A percentile compares a stretch with the other conserved stretches of the same genome.
phyloP scores from a whole-genome alignment of 1,140 invertebrate genomes.

The Aradophagus sp. region DNA sequence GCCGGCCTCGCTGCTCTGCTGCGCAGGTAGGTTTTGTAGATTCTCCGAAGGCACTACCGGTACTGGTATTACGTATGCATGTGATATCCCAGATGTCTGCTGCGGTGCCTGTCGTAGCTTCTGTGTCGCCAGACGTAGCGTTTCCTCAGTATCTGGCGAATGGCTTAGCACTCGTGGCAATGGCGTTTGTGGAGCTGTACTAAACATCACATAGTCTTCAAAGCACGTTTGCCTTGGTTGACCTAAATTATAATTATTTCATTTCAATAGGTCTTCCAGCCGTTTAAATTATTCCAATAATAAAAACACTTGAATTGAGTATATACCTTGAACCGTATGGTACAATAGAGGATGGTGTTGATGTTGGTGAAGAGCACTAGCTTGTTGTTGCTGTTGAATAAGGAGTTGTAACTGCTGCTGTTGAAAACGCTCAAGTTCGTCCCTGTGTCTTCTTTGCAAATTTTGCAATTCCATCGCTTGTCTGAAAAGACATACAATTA shows the following conservation, averaged over 20 bases:
- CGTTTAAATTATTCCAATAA: not conserved
- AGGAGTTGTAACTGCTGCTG: constrained; percentile 71
- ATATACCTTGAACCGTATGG: constrained; percentile 66
- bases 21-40: constrained; percentile 59
- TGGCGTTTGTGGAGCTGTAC: constrained; percentile 70
- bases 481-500: constrained; percentile 57
- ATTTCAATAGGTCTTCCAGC: no score
- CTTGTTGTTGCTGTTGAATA: constrained; percentile 72
- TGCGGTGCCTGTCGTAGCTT: constrained; percentile 69
- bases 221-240: constrained; percentile 66
- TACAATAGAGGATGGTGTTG: constrained; percentile 71
- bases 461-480: constrained; percentile 72
- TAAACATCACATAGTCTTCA: constrained; percentile 73
- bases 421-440: constrained; percentile 72
- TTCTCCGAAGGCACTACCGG: constrained; percentile 72
- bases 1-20: constrained; percentile 17
- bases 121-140: constrained; percentile 70
- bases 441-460: constrained; percentile 71
- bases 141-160: constrained; percentile 71
- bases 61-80: constrained; percentile 73
- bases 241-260: constrained; percentile 46
- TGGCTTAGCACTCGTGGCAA: constrained; percentile 67
- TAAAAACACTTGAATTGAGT: no score
- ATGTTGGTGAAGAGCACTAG: constrained; percentile 70
- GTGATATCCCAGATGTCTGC: constrained; percentile 62